Percentiles rank a stretch among this genome's conserved stretches.
Conservation (phyloP, 2,113 vertebrate species). For the Calypte anna region DNA sequence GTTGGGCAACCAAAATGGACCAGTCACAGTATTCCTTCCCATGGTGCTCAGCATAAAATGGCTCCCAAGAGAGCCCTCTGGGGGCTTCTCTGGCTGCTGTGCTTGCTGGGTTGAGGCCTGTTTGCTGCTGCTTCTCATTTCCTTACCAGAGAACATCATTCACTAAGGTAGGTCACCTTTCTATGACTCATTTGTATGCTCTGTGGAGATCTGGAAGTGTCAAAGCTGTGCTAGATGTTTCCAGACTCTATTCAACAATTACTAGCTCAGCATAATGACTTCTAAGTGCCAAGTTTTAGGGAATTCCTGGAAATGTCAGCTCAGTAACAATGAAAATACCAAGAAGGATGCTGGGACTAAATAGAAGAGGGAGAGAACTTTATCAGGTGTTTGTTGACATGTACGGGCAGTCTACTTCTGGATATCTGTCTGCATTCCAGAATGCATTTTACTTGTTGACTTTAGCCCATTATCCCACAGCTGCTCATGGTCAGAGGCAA, state of each 20-base stretch:
- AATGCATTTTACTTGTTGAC: background rate
- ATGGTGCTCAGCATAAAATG: too few relatives aligned
- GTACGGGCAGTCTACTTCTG: background rate
- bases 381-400: accelerated
- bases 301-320: background rate
- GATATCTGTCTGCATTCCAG: background rate
- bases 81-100: too few relatives aligned
- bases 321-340: background rate
- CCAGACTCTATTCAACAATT: background rate
- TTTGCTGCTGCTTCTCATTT: too few relatives aligned
- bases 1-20: too few relatives aligned
- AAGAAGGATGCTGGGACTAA: background rate
- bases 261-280: background rate
- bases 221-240: background rate
- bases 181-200: background rate
- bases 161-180: too few relatives aligned
- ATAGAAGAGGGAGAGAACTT: background rate
- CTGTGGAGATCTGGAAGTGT: background rate
- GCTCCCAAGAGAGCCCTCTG: too few relatives aligned
- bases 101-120: too few relatives aligned
- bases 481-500: background rate
- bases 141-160: too few relatives aligned
- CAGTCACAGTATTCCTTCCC: too few relatives aligned
- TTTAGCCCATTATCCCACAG: background rate
- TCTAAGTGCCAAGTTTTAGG: background rate